Evolutionary conservation across 1,140 invertebrate species (phyloP).

Genomic region (Rhagoletis pomonella): DNA sequence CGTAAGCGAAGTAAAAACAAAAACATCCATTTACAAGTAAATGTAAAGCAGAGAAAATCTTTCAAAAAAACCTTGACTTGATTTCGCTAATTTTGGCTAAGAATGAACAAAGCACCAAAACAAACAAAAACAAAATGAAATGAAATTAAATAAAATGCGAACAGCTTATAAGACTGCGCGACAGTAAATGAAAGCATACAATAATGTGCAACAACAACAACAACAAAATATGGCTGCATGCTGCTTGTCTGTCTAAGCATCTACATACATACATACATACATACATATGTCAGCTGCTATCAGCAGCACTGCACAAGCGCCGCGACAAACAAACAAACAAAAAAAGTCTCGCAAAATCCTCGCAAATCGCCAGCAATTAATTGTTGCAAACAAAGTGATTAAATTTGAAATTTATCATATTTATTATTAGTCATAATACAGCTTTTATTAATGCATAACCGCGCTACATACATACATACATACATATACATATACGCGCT

Average conservation of each 20-base stretch:
- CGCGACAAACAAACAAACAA: neutral
- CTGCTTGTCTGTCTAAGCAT: neutral
- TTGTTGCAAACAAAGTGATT: conserved; percentile 40
- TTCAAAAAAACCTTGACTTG: conserved; percentile 42
- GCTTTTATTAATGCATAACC: conserved; percentile 2
- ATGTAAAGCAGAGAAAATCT: conserved; percentile 8
- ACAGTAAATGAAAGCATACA: conserved; percentile 32
- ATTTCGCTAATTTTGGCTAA: conserved; percentile 47
- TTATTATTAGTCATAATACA: conserved; percentile 15
- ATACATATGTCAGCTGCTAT: neutral
- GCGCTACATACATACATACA: neutral
- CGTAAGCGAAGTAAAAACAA: conserved; percentile 41
- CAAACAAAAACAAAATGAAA: neutral
- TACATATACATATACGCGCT: neutral
- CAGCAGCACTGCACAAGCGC: no score
- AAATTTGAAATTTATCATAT: conserved; percentile 52
- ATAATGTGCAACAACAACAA: conserved; percentile 3
- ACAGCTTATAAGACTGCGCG: neutral
- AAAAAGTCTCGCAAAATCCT: conserved; percentile 6
- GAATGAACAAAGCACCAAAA: neutral
- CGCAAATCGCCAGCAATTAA: conserved; percentile 37
- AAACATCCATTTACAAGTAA: neutral
- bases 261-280: neutral
- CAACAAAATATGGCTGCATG: neutral
- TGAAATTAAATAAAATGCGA: conserved; percentile 10